Base-by-base conservation (phyloP, 1,140 invertebrate genomes). In the Calosoma granatense region DNA sequence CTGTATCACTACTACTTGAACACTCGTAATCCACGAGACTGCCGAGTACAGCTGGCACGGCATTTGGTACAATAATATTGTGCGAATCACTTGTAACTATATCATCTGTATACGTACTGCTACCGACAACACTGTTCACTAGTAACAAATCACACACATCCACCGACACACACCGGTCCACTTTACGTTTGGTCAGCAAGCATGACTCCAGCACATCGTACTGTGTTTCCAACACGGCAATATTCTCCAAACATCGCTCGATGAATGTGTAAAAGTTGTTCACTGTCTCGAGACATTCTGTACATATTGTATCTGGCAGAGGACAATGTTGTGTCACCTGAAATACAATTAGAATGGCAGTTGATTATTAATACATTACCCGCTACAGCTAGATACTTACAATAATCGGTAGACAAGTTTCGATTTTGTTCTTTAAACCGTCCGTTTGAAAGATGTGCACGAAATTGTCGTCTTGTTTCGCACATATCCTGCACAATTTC, bases 391-490 rank as follows among this genome's bases (percentile, higher is more conserved):
- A n/a, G n/a, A 2, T 22, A 67, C 67, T 64, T 63, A 71, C 69
- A 43, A 67, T 56, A 52, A 71, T 67, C 20, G 69, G 69, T 53
- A 71, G 61, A 61, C 69, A 71, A 56, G 69, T 71, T 66, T 71
- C 69, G 36, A 71, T 67, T 58, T 69, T 71, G 57, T 64, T 60
- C 55, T 63, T 65, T 41, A 71, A 61, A 20, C 68, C 69, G 58
- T 70, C 68, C 22, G 64, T 69, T 59, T 67, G 63, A 60, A 71
- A 71, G 53, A 71, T 71, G 56, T 71, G 57, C 23, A 65, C 60
- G 56, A 60, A 55, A n/a, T 57, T 53, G 20, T 58, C 57, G 14
- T 41, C 60, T 26, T 56, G 55, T 51, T 64, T 65, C 54, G 65
- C 66, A 57, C 67, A 69, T 59, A 63, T 67, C 59, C 66, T 65